These are phyloP conservation scores for Eledona agricola DNA, from an alignment of 2,888 invertebrate species.

Conservation along the genomic window DNA sequence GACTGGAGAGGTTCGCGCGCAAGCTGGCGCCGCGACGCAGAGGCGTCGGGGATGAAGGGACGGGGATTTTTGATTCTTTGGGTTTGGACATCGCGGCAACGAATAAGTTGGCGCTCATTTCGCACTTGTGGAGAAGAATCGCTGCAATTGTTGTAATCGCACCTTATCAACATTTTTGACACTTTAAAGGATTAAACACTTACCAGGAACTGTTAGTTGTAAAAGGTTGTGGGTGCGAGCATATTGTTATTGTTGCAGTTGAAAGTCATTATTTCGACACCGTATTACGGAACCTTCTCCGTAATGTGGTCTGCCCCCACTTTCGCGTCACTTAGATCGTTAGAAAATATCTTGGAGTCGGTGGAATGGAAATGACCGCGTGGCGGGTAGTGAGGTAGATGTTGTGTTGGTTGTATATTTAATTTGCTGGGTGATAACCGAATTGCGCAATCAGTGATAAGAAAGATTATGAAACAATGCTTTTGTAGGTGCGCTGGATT, in stretches of 20 bases:
- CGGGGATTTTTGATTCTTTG: slow-evolving; percentile 46
- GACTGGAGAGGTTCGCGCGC: slow-evolving; percentile 38
- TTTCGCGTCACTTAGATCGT: slow-evolving; percentile 15
- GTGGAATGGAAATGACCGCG: slow-evolving; percentile 30
- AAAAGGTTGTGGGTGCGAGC: slow-evolving; percentile 6
- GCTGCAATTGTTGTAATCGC: slow-evolving; percentile 1
- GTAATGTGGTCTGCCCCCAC: slow-evolving; percentile 25
- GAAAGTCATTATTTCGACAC: slow-evolving; percentile 26
- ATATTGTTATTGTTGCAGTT: slow-evolving; percentile 27
- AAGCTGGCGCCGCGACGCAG: slow-evolving; percentile 49
- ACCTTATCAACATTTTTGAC: slow-evolving; percentile 19
- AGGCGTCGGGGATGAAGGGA: slow-evolving; percentile 46
- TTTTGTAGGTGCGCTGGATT: no score
- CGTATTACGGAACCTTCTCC: slow-evolving; percentile 25
- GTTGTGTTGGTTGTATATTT: slow-evolving; percentile 25
- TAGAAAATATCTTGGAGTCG: slow-evolving; percentile 29
- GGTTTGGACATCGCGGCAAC: slow-evolving; percentile 36
- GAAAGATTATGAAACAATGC: no score
- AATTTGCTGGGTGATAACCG: no score
- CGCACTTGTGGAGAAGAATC: background rate
- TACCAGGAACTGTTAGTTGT: no score
- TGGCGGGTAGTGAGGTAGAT: slow-evolving; percentile 19
- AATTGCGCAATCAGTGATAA: no score
- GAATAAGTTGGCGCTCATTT: slow-evolving; percentile 48
- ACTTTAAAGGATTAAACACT: no score